Percentiles rank a stretch among this genome's conserved stretches.
Evolutionary conservation across 2,113 vertebrate species (phyloP).

Genomic region (Lagopus muta): DNA sequence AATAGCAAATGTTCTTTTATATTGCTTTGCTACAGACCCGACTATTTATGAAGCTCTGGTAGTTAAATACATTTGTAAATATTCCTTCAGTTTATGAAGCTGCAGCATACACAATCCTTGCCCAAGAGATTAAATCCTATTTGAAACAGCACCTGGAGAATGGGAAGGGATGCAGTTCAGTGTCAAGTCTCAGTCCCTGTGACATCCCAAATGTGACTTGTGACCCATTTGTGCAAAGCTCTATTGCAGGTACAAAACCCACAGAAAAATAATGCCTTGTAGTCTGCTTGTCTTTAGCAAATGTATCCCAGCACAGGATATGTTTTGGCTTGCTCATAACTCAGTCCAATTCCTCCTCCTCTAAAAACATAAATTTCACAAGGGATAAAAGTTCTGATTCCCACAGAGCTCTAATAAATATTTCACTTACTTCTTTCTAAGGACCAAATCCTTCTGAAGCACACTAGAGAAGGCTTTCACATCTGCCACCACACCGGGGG

Average conservation of each 20-base stretch:
- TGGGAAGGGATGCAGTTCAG: not conserved
- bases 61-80: not conserved
- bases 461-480: not conserved
- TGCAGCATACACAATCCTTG: not conserved
- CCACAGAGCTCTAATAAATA: not conserved
- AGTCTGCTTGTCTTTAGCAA: not conserved
- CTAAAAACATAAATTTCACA: not conserved
- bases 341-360: not conserved
- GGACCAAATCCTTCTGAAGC: not conserved
- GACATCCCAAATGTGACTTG: fast-evolving
- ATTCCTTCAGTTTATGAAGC: not conserved
- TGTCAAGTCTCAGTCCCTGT: not conserved
- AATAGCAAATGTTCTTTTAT: not conserved
- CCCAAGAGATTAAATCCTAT: not conserved
- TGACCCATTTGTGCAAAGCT: not conserved
- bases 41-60: not conserved
- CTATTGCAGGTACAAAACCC: not conserved
- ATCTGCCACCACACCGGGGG: not conserved
- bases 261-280: not conserved
- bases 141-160: not conserved
- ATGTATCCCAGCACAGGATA: not conserved
- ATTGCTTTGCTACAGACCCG: not conserved
- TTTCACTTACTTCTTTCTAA: not conserved
- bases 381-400: not conserved
- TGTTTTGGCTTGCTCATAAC: fast-evolving